Base-by-base conservation (phyloP, 2,888 invertebrate species). In the Deroplatys truncata region DNA sequence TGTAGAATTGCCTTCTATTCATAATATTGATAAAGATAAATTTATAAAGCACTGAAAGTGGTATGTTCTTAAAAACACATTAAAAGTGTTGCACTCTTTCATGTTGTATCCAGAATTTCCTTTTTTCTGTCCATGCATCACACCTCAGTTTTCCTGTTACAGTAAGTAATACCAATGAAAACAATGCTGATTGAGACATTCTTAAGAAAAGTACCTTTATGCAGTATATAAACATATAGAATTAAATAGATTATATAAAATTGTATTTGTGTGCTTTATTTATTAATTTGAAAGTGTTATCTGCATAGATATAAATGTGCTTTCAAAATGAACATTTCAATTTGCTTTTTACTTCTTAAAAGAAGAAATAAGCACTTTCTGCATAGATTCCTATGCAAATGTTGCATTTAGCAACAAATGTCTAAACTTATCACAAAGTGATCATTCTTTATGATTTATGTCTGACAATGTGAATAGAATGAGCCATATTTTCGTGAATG, bases 291-390 rank as follows among this genome's bases (percentile, higher is more conserved):
- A 88, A 31, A 72, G 2, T 56, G 31, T 87, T 84, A n/a, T 56
- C 83, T 43, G 84, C 84, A 56, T 84, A 88, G 84, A 84, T 72
- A n/a, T 88, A 31, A 84, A 88, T 84, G 88, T 88, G 72, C 88
- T 88, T 88, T 35, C 29, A 56, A 84, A 88, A 35, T 88, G 84
- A 84, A 84, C 84, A 49, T 56, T 43, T n/a, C 84, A 88, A 49
- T 88, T 56, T 56, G 16, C 49, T 56, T 56, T 56, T 56, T 56
- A 56, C 15, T 56, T 49, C 49, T 49, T 20, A 56, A 56, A 56
- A 20, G 20, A 56, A 56, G 16, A 3, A 56, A 56, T 7, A 56
- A 56, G 56, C 20, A 56, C 15, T 20, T 56, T 2, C 20, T 56
- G 56, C 20, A 20, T 56, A 20, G 56, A 56, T 56, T 56, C 56